Conservation (phyloP, 2,797 vertebrate genomes). For the Psittacula echo region DNA sequence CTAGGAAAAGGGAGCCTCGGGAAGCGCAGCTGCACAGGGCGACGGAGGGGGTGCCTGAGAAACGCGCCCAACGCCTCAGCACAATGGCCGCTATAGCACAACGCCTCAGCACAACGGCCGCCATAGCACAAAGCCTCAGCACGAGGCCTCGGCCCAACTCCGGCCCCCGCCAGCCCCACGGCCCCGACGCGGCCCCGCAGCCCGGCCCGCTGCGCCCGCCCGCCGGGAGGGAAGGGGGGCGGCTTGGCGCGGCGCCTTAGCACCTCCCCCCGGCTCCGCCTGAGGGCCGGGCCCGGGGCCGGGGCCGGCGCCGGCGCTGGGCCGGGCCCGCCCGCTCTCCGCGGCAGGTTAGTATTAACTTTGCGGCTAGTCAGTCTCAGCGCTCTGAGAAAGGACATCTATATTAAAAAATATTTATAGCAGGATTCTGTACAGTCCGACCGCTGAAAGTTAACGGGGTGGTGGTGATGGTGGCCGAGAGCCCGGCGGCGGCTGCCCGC, state of each 20-base stretch:
- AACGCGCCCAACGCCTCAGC: constrained; percentile 78
- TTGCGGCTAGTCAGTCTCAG: constrained; percentile 92
- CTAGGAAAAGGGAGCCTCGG: constrained; percentile 90
- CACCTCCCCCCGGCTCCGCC: no score
- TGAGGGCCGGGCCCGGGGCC: neutral
- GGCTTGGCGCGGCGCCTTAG: no score
- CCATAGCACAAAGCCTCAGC: neutral
- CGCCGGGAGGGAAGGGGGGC: no score
- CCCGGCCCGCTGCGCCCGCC: neutral
- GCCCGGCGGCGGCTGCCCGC: constrained; percentile 57
- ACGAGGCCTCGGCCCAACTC: no score
- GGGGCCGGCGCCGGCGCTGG: no score
- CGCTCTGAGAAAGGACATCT: constrained; percentile 91
- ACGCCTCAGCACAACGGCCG: accelerated
- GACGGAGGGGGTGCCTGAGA: constrained; percentile 88
- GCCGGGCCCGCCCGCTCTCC: no score
- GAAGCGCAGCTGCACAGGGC: constrained; percentile 82
- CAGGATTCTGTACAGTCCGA: constrained; percentile 90
- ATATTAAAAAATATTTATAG: constrained; percentile 97
- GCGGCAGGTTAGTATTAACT: constrained; percentile 76
- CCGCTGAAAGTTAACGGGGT: constrained; percentile 94
- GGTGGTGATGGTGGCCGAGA: constrained; percentile 85
- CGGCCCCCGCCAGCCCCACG: neutral
- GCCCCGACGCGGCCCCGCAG: neutral
- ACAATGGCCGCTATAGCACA: neutral